phyloP scores from a whole-genome alignment of 2,797 vertebrate species.

The Ptychadena robeensis region DNA sequence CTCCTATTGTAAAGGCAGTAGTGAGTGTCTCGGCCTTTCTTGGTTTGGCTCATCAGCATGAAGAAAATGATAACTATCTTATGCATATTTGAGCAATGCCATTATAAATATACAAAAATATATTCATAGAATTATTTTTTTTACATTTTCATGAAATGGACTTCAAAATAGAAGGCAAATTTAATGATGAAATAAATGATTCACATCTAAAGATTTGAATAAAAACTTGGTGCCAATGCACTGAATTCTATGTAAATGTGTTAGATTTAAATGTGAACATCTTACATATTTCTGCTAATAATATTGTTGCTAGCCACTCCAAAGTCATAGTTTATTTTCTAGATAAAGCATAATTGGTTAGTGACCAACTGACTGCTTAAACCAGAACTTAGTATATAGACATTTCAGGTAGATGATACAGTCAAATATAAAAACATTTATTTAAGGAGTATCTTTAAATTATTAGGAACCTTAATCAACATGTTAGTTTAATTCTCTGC shows the following conservation, averaged over 20 bases:
- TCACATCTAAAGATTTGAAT: conserved; percentile 23
- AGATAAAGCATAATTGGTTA: no score
- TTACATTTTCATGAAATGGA: conserved; percentile 20
- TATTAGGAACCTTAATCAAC: not conserved
- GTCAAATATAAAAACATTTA: no score
- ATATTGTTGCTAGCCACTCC: not conserved
- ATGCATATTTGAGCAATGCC: conserved; percentile 33
- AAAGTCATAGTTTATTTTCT: not conserved
- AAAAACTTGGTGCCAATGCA: not conserved
- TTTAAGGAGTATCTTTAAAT: no score
- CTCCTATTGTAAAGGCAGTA: conserved; percentile 36
- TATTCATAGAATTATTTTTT: conserved; percentile 38
- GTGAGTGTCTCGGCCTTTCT: conserved; percentile 28
- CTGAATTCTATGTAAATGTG: conserved; percentile 2
- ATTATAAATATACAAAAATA: conserved; percentile 33
- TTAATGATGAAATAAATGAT: conserved; percentile 38
- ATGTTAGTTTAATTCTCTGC: no score
- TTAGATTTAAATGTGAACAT: conserved; percentile 6
- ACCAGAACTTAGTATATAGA: no score
- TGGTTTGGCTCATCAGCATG: conserved; percentile 37
- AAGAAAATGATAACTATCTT: conserved; percentile 38
- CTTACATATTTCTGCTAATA: not conserved
- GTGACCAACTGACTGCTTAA: no score
- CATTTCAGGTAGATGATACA: no score
- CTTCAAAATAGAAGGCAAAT: conserved; percentile 14